phyloP scores from a whole-genome alignment of 1,140 invertebrate genomes.

The Apolygus lucorum region DNA sequence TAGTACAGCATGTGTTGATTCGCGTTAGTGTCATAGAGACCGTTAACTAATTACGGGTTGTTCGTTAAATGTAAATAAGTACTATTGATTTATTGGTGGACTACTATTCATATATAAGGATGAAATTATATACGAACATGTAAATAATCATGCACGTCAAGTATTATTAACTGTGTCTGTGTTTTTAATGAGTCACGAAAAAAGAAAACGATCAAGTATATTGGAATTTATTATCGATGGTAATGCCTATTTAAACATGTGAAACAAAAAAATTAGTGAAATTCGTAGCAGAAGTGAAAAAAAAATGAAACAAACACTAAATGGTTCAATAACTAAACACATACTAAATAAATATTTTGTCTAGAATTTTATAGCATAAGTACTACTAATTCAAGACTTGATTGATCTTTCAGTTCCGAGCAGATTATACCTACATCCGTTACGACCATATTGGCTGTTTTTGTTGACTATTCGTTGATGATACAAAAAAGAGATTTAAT shows the following conservation, averaged over 20 bases:
- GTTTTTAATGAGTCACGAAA: not conserved
- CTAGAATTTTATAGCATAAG: conserved; percentile 8
- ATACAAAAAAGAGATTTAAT: not conserved
- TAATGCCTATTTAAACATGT: not conserved
- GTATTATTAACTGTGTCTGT: not conserved
- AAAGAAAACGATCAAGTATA: not conserved
- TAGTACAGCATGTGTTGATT: not conserved
- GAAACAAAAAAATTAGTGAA: not conserved
- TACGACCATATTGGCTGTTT: not conserved
- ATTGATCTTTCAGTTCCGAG: conserved; percentile 12
- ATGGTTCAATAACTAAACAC: not conserved
- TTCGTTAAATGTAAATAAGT: not conserved
- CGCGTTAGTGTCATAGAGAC: not conserved
- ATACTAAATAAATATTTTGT: conserved; percentile 3
- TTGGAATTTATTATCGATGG: not conserved
- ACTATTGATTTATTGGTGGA: not conserved
- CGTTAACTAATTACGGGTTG: not conserved
- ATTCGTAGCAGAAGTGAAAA: not conserved
- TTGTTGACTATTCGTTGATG: not conserved
- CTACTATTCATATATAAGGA: not conserved
- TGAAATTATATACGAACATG: too few relatives aligned
- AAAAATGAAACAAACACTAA: not conserved
- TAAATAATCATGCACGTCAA: too few relatives aligned
- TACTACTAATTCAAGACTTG: not conserved
- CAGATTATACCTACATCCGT: not conserved